Percentiles rank a stretch among this genome's conserved stretches.
Evolutionary conservation across 2,113 vertebrate species (phyloP).

Genomic region (Heterotilapia buettikoferi): DNA sequence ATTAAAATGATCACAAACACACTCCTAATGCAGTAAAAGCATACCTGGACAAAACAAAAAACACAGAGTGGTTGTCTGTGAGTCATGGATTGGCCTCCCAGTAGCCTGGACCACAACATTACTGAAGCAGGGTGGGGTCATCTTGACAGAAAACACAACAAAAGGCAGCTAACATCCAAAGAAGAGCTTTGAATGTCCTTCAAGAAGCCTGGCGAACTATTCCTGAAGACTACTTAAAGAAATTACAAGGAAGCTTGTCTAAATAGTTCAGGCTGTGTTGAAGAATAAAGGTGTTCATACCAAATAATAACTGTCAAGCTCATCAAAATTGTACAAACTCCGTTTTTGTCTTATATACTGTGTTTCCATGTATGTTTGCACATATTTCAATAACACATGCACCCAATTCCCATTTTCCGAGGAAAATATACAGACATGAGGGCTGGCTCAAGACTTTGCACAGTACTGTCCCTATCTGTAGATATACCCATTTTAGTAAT

Average conservation of each 20-base stretch:
- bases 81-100: background rate
- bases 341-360: background rate
- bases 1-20: background rate
- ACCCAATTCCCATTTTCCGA: background rate
- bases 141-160: background rate
- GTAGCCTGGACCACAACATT: background rate
- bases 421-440: background rate
- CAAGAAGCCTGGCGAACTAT: background rate
- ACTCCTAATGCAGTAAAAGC: background rate
- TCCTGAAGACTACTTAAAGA: background rate
- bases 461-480: background rate
- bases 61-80: background rate
- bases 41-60: background rate
- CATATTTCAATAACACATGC: background rate
- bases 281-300: background rate
- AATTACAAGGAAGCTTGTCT: background rate
- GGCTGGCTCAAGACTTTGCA: background rate
- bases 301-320: background rate
- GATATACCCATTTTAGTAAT: background rate
- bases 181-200: background rate
- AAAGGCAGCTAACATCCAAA: background rate
- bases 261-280: background rate
- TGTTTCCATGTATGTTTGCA: background rate
- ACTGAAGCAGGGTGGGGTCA: background rate
- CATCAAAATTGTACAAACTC: background rate